A percentile compares a stretch with the other conserved stretches of the same genome.
Conservation (phyloP, 2,797 vertebrate species). For the Propithecus deckenii region DNA sequence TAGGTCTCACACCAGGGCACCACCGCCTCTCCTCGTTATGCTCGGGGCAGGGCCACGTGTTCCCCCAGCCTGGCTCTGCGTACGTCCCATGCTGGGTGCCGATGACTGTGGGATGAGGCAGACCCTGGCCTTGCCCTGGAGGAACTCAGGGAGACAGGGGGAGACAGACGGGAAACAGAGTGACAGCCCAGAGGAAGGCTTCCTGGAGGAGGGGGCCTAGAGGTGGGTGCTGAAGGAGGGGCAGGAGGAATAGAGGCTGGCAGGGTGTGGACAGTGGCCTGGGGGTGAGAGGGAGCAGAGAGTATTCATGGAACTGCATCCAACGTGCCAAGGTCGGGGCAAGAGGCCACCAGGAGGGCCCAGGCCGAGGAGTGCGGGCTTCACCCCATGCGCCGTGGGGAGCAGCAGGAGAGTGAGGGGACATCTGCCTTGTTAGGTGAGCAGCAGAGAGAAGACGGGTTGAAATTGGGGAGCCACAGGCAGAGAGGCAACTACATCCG, state of each 20-base stretch:
- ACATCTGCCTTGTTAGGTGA: background rate
- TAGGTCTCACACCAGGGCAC: background rate
- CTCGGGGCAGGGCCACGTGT: background rate
- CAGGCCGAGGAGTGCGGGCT: background rate
- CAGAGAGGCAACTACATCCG: background rate
- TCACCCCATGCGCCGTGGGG: background rate
- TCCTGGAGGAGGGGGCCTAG: background rate
- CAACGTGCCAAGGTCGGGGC: background rate
- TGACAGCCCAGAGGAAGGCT: background rate
- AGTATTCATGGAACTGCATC: background rate
- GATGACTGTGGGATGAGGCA: background rate
- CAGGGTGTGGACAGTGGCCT: background rate
- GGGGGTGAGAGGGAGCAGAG: background rate
- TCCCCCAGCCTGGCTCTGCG: background rate
- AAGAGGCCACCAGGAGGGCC: background rate
- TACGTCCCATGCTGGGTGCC: background rate
- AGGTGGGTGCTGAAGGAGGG: background rate
- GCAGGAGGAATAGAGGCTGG: background rate
- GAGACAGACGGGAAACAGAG: background rate
- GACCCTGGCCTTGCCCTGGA: background rate
- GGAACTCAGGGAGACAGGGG: background rate
- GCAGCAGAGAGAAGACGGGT: background rate
- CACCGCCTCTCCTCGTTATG: background rate
- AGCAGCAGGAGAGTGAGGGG: background rate
- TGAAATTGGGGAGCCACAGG: background rate